Base-by-base conservation (phyloP, 2,113 vertebrate genomes). In the Oryzias celebensis region DNA sequence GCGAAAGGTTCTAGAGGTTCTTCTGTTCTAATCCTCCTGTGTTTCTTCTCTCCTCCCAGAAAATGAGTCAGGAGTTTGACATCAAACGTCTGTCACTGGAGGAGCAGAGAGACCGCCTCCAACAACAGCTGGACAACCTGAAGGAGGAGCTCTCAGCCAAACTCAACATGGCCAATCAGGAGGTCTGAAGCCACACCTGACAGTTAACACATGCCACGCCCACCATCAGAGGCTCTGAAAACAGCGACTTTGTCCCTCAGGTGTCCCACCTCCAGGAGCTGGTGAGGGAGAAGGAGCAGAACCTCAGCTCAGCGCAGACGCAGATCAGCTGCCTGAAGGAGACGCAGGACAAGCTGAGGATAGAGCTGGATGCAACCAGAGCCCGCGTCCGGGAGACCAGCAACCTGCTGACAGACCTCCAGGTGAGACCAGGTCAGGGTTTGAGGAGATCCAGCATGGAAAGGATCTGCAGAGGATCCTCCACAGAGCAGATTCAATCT, bases 11-110 rank as follows among this genome's bases (percentile, higher is more conserved):
- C 18, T 65, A 0, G 3, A 15, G 36, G 36, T 36, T 52, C 48
- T 6, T 52, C 13, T 28, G 7, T 0, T 24, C 24, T 5, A 0
- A 43, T 28, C 14, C 7, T 51, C 14, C 1, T 31, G 14, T 18
- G 3, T 20, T 43, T 50, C 20, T 18, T 20, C 46, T 14, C 24
- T 45, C 14, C 5, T 62, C 65, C 56, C 85, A 98, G 97, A 96
- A 98, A 82, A 82, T 98, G 87, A 95, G 95, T 54, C 96, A 98
- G 85, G 94, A 95, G 79, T 94, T 94, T 91, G 94, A 96, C 88
- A 98, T 96, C 36, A 94, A 95, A 65, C 94, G 92, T 14, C 71
- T 94, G 64, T 93, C 91, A 5, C 69, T 98, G 85, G 96, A 97
- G 88, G 94, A 94, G 16, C 94, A 96, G 88, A 93, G 94, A 62